These are phyloP conservation scores for Protaetia brevitarsis DNA, from an alignment of 1,140 invertebrate genomes.

Conservation along the genomic window DNA sequence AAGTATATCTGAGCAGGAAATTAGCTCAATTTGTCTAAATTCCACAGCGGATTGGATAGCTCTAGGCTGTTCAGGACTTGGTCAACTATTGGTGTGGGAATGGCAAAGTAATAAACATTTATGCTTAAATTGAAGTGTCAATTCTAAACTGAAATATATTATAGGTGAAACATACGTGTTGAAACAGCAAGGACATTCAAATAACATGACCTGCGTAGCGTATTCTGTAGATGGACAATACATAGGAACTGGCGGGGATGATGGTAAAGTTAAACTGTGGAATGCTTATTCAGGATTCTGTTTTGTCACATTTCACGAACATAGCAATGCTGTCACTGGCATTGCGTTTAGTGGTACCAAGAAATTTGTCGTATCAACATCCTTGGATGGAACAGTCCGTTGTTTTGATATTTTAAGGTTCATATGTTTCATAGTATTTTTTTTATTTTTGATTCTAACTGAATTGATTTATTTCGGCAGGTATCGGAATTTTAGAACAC, in stretches of 20 bases:
- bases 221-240: conserved; percentile 91
- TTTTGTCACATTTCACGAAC: conserved; percentile 92
- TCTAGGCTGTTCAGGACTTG: conserved; percentile 76
- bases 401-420: conserved; percentile 86
- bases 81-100: conserved; percentile 95
- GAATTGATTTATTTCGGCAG: conserved; percentile 47
- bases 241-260: conserved; percentile 89
- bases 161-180: conserved; percentile 89
- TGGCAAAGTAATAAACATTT: conserved; percentile 77
- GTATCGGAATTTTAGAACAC: conserved; percentile 95
- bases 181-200: conserved; percentile 94
- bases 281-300: conserved; percentile 87
- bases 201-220: conserved; percentile 80
- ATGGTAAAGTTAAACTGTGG: conserved; percentile 97
- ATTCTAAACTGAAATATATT: conserved; percentile 16
- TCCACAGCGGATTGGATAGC: conserved; percentile 92
- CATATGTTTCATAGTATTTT: conserved; percentile 20
- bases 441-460: background rate
- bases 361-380: conserved; percentile 87
- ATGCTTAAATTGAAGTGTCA: conserved; percentile 1
- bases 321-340: conserved; percentile 75
- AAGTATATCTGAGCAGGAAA: conserved; percentile 76
- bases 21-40: conserved; percentile 81
- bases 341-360: conserved; percentile 86
- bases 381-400: conserved; percentile 91